phyloP scores from a whole-genome alignment of 2,888 invertebrate genomes.

The Campopleginae sp. region DNA sequence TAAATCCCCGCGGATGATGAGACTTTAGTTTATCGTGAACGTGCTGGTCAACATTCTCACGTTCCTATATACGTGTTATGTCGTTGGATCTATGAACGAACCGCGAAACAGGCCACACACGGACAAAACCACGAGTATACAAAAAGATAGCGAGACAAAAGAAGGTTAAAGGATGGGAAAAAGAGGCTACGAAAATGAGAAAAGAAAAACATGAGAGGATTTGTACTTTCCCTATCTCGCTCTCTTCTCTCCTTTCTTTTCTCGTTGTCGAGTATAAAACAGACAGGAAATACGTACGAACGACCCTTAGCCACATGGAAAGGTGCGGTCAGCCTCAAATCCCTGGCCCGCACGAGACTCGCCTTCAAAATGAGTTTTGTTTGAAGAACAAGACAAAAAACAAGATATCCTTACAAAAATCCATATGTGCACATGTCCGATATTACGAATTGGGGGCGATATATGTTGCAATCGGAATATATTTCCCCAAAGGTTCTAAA shows the following conservation, averaged over 20 bases:
- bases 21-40: conserved; percentile 83
- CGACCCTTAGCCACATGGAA: conserved; percentile 30
- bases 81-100: conserved; percentile 6
- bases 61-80: not conserved
- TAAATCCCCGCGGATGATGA: conserved; percentile 84
- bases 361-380: conserved; percentile 81
- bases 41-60: conserved; percentile 51
- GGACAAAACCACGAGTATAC: not conserved
- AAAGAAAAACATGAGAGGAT: conserved; percentile 63
- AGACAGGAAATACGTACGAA: conserved; percentile 26
- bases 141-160: conserved; percentile 12
- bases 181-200: conserved; percentile 6
- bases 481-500: conserved; percentile 57
- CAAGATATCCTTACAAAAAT: conserved; percentile 30
- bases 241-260: conserved; percentile 13
- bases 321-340: conserved; percentile 74
- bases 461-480: conserved; percentile 52
- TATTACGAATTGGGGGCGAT: conserved; percentile 41
- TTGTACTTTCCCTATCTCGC: conserved; percentile 47
- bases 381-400: conserved; percentile 66
- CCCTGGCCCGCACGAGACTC: conserved; percentile 78
- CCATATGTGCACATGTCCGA: conserved; percentile 44
- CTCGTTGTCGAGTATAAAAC: conserved; percentile 46
- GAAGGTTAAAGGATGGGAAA: conserved; percentile 30
- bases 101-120: conserved; percentile 13